These are phyloP conservation scores for Sapajus apella DNA, from an alignment of 2,113 vertebrate genomes.

Conservation along the genomic window DNA sequence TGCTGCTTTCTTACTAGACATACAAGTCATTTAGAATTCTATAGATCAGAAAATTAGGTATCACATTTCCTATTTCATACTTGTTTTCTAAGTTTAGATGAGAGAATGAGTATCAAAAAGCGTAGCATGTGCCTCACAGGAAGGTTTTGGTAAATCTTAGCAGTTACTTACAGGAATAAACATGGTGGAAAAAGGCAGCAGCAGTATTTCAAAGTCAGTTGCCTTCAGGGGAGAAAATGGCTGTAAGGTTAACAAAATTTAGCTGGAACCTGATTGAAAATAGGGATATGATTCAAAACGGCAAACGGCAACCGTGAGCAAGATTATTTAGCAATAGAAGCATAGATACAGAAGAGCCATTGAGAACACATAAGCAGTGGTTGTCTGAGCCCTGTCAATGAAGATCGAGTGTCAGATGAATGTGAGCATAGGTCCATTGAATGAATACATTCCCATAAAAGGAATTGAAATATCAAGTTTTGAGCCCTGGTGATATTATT, in stretches of 20 bases:
- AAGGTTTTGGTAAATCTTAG: background rate
- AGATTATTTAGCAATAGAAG: conserved; percentile 7
- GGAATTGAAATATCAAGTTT: background rate
- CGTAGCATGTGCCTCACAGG: background rate
- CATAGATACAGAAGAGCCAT: background rate
- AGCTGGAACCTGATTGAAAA: background rate
- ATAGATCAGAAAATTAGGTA: background rate
- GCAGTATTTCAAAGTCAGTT: background rate
- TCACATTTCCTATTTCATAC: background rate
- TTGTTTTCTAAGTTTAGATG: background rate
- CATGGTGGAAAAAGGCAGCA: background rate
- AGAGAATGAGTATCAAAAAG: background rate
- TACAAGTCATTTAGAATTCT: background rate
- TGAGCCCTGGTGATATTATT: background rate
- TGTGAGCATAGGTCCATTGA: background rate
- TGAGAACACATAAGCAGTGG: background rate
- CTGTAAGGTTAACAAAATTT: background rate
- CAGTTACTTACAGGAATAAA: background rate
- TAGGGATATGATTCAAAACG: background rate
- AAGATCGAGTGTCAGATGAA: background rate
- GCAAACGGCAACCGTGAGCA: background rate
- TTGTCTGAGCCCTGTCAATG: background rate
- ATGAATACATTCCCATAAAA: background rate
- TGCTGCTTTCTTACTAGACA: background rate
- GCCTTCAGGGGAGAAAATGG: background rate